These are phyloP conservation scores for Channa argus DNA, from an alignment of 2,113 vertebrate genomes.

Conservation along the genomic window DNA sequence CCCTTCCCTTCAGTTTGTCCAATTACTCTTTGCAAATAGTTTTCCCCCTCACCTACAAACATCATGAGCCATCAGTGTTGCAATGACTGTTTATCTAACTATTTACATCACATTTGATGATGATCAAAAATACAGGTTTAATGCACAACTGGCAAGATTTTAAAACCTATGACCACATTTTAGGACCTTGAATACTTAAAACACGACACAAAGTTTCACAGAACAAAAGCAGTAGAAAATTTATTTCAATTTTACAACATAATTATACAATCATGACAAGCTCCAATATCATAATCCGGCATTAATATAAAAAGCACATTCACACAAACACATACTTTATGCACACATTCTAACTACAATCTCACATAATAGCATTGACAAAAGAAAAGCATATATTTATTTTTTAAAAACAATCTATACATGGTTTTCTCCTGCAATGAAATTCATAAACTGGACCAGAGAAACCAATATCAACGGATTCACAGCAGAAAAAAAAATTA, in stretches of 20 bases:
- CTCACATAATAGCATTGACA: constrained; percentile 77
- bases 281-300: constrained; percentile 82
- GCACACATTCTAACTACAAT: constrained; percentile 79
- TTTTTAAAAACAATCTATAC: constrained; percentile 92
- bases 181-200: neutral
- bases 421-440: constrained; percentile 85
- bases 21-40: too few relatives aligned
- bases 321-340: constrained; percentile 71
- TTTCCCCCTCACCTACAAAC: too few relatives aligned
- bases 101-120: too few relatives aligned
- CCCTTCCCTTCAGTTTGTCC: too few relatives aligned
- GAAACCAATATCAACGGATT: constrained; percentile 85
- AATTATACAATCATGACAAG: constrained; percentile 81
- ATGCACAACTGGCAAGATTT: too few relatives aligned
- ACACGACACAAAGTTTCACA: constrained; percentile 43
- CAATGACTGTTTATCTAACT: too few relatives aligned
- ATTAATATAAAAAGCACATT: constrained; percentile 82
- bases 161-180: neutral
- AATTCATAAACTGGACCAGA: constrained; percentile 81
- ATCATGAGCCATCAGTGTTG: too few relatives aligned
- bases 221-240: constrained; percentile 81
- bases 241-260: constrained; percentile 82
- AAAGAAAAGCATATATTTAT: constrained; percentile 74
- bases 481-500: constrained; percentile 83
- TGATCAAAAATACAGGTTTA: too few relatives aligned